A percentile compares a stretch with the other conserved stretches of the same genome.
Conservation (phyloP, 2,797 vertebrate species). For the Lacerta viridis region DNA sequence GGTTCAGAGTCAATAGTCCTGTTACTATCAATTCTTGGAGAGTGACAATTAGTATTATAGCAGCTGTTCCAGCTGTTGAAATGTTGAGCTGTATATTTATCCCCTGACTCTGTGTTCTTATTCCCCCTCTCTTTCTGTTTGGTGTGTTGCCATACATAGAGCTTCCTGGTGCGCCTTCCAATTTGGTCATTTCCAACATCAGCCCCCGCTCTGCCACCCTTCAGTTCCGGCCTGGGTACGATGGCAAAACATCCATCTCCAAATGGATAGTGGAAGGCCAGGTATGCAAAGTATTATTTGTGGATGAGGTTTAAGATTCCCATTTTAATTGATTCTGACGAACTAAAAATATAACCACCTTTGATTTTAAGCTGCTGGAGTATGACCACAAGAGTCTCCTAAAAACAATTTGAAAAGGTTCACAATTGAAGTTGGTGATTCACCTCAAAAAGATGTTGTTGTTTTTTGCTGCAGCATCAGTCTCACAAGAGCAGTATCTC, state of each 20-base stretch:
- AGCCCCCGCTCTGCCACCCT: constrained; percentile 92
- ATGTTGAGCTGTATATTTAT: background rate
- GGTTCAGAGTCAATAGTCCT: background rate
- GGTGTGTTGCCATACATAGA: constrained; percentile 77
- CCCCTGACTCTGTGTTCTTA: rapidly evolving
- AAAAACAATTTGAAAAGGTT: no score
- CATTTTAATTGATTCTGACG: rapidly evolving
- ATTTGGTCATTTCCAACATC: constrained; percentile 96
- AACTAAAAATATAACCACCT: background rate
- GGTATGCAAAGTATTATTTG: constrained; percentile 73
- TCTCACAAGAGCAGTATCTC: background rate
- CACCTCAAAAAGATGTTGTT: background rate
- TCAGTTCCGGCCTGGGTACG: constrained; percentile 90
- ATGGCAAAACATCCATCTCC: constrained; percentile 92
- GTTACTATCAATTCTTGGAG: no score
- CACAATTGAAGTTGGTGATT: background rate
- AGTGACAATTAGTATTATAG: no score
- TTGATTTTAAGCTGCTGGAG: background rate
- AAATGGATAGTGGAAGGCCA: constrained; percentile 95
- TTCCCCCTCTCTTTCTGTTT: background rate
- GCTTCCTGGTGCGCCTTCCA: constrained; percentile 92
- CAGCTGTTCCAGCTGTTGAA: background rate
- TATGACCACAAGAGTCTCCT: background rate
- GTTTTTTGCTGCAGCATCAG: background rate
- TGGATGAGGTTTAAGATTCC: background rate